Evolutionary conservation across 2,888 invertebrate species (phyloP).

Genomic region (Alviniconcha strummeri): DNA sequence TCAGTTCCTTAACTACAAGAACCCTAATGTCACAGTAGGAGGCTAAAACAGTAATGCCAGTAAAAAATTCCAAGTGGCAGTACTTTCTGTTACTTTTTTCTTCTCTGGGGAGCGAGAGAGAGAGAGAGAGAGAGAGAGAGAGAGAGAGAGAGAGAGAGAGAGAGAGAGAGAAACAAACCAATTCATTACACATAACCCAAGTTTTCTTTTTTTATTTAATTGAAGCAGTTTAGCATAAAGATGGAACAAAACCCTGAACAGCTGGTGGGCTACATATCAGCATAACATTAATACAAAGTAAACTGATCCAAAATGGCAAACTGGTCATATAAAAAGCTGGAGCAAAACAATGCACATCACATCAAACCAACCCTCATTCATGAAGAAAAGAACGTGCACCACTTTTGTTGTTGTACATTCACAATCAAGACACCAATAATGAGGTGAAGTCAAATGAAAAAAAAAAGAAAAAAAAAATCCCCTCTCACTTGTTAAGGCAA

Average conservation of each 20-base stretch:
- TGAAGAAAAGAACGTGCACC: neutral
- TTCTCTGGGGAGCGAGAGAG: neutral
- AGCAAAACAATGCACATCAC: conserved; percentile 9
- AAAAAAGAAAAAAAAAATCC: neutral
- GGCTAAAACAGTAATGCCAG: neutral
- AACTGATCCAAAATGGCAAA: conserved; percentile 26
- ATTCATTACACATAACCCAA: neutral
- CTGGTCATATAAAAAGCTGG: conserved; percentile 11
- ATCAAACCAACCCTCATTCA: neutral
- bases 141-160: conserved; percentile 7
- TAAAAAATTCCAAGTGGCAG: neutral
- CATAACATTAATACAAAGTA: conserved; percentile 27
- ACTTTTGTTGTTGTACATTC: neutral
- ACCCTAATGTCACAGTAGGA: too few species aligned
- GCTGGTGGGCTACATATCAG: conserved; percentile 19
- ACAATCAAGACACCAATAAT: neutral
- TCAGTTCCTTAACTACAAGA: too few species aligned
- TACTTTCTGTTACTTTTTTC: neutral
- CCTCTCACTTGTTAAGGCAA: conserved; percentile 24
- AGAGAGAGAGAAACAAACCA: neutral
- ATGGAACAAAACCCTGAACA: conserved; percentile 22
- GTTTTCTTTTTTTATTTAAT: neutral
- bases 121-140: neutral
- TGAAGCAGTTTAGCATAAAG: conserved; percentile 28
- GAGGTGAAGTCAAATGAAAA: neutral